Percentiles rank a stretch among this genome's conserved stretches.
phyloP scores from a whole-genome alignment of 2,888 invertebrate genomes.

The Tipula unca region DNA sequence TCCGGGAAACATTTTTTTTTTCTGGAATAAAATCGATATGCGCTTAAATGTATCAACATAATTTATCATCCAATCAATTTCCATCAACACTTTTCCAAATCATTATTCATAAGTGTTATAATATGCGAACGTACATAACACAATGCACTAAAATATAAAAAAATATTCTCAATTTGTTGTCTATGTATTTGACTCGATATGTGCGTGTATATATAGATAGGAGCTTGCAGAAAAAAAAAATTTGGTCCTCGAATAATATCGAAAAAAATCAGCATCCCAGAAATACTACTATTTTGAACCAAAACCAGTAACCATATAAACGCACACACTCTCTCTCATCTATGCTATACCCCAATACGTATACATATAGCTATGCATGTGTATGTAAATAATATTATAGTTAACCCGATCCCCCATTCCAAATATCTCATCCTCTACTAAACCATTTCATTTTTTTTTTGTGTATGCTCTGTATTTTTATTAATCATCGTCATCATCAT shows the following conservation, averaged over 20 bases:
- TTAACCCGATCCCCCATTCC: not conserved
- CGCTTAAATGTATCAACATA: not conserved
- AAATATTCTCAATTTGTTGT: not conserved
- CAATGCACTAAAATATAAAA: not conserved
- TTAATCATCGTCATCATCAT: conserved; percentile 8
- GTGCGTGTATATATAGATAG: not conserved
- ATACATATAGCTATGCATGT: too few relatives aligned
- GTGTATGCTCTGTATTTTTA: not conserved
- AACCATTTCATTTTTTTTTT: not conserved
- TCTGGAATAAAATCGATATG: not conserved
- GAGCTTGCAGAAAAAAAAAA: not conserved
- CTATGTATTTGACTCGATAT: not conserved
- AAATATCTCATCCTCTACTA: not conserved
- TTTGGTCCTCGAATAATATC: not conserved
- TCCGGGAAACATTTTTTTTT: not conserved
- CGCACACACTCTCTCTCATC: not conserved
- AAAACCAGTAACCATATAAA: not conserved
- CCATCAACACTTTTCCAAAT: not conserved
- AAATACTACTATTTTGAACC: not conserved
- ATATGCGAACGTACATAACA: not conserved
- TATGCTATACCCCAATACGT: too few relatives aligned
- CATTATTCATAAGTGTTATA: not conserved
- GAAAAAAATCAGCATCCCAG: conserved; percentile 8
- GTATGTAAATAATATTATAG: not conserved
- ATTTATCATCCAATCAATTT: conserved; percentile 14